Evolutionary conservation across 1,140 invertebrate species (phyloP), one percentile per base, ranked within the genome.

Genomic region (Lepidurus arcticus): DNA sequence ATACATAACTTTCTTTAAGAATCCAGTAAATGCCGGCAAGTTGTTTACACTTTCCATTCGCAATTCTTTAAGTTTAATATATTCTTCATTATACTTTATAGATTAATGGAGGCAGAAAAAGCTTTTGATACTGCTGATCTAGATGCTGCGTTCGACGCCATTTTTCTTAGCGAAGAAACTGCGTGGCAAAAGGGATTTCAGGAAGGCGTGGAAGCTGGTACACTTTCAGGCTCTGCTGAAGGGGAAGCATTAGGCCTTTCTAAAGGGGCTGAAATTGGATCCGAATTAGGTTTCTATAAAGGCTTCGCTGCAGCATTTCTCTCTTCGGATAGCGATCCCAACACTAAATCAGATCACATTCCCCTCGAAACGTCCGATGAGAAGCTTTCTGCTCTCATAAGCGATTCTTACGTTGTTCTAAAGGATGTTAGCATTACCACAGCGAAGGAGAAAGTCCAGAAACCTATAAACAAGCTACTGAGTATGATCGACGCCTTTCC

Each of bases 221-320:
- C 79, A 77, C 82, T 82, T 43, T 84, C 87, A 81, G 90, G 88
- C 4, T 90, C 88, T 82, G 82, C 86, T 26, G 90, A 91, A 82
- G 90, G 87, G 0, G 90, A 88, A 80, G 88, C 89, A 81, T 85
- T 91, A 77, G 90, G 90, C 16, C 90, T 89, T 81, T 88, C 90
- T 77, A 86, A 88, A 82, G 90, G 90, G 7, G 85, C 87, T 24
- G 88, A 90, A 83, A 81, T 91, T 13, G 90, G 90, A 7, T 86
- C 87, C 74, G 89, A 91, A 84, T 80, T 91, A 21, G 90, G 90
- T 43, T 88, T 86, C 79, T 90, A 90, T 81, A 83, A 87, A 9
- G 87, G 87, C 10, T 85, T 87, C 42, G 83, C 87, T 42, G 84
- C 84, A 44, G 74, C 75, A 13, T 80, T 75, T 44, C 10, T 79